phyloP scores from a whole-genome alignment of 2,888 invertebrate genomes.

The Phaonia tiefii region DNA sequence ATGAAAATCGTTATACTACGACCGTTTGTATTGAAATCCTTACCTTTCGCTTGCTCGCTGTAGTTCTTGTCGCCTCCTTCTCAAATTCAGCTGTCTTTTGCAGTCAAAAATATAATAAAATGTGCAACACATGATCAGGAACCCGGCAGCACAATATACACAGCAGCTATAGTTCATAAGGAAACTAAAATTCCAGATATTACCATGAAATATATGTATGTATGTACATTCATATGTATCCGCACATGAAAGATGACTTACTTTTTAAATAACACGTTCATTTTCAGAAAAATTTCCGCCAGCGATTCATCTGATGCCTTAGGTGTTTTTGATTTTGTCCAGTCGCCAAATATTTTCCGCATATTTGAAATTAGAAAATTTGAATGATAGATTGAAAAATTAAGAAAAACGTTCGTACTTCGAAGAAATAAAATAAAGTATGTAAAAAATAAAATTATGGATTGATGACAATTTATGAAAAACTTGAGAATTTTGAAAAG shows the following conservation, averaged over 20 bases:
- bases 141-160: constrained; percentile 72
- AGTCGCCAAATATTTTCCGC: constrained; percentile 55
- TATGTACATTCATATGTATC: constrained; percentile 3
- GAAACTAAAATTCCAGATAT: constrained; percentile 68
- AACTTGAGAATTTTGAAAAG: no score
- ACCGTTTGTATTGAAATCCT: no score
- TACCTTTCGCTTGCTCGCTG: constrained; percentile 75
- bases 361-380: no score
- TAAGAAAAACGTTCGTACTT: background rate
- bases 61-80: constrained; percentile 72
- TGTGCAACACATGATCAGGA: constrained; percentile 72
- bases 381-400: no score
- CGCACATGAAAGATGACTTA: no score
- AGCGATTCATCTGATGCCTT: constrained; percentile 51
- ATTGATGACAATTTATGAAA: no score
- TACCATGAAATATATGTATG: background rate
- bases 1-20: no score
- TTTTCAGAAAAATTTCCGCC: constrained; percentile 61
- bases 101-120: constrained; percentile 75
- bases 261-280: constrained; percentile 67
- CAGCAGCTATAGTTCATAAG: constrained; percentile 75
- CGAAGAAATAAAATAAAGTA: constrained; percentile 12
- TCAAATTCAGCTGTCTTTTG: constrained; percentile 69
- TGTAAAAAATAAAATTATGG: no score
- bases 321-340: constrained; percentile 37